Percentiles rank a stretch among this genome's conserved stretches.
These are phyloP conservation scores for Tiaroga cobitis DNA, from an alignment of 2,797 vertebrate species.

Conservation along the genomic window DNA sequence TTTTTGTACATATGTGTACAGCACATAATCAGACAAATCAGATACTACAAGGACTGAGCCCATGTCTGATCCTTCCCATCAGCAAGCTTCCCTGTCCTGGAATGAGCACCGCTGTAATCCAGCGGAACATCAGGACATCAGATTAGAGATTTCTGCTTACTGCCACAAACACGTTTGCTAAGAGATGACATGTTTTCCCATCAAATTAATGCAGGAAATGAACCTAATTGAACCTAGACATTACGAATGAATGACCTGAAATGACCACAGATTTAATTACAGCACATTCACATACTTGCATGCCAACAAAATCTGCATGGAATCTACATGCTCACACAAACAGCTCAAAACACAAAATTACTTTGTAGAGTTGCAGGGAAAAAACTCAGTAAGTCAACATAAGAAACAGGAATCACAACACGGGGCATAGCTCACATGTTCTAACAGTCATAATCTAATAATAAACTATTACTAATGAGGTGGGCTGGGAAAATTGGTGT, in stretches of 20 bases:
- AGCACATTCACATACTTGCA: neutral
- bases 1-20: neutral
- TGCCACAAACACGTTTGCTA: neutral
- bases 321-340: neutral
- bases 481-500: neutral
- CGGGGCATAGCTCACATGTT: neutral
- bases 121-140: conserved; percentile 40
- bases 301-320: neutral
- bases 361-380: neutral
- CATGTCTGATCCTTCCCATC: conserved; percentile 10
- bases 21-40: neutral
- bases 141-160: conserved; percentile 34
- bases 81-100: conserved; percentile 9
- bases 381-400: neutral
- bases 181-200: neutral
- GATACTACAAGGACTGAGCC: conserved; percentile 22
- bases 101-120: conserved; percentile 45
- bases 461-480: neutral
- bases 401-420: conserved; percentile 5
- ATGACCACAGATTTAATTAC: conserved; percentile 22
- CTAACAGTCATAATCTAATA: neutral
- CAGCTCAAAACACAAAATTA: neutral
- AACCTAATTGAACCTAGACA: conserved; percentile 36
- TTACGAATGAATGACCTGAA: neutral
- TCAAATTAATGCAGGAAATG: conserved; percentile 25